Base-by-base conservation (phyloP, 2,113 vertebrate species). In the Butorides virescens region DNA sequence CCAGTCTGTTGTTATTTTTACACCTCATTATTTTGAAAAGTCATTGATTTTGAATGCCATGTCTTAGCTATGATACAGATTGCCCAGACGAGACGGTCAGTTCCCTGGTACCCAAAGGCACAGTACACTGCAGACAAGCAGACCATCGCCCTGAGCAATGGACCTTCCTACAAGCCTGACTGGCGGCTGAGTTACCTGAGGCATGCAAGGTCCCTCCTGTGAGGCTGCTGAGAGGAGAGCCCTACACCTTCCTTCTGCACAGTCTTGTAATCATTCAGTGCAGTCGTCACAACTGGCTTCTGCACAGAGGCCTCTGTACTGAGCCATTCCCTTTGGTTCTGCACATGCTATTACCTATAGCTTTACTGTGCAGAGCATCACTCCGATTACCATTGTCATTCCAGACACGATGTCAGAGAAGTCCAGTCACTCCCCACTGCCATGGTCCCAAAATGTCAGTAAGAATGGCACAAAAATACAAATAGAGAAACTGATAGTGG, bases 401-500 rank as follows among this genome's bases (percentile, higher is more conserved):
- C 29, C 65, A 78, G 85, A 59, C 9, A 44, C 1, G 9, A 62
- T 30, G 23, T 39, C 62, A 63, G 56, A 80, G 44, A 80, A 75
- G 50, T 32, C 55, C n/a, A 65, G 62, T 65, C 47, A 53, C 22
- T 53, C n/a, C 8, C 10, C 62, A 58, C 37, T 58, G 25, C 22
- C 26, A 44, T 6, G 4, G 34, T 80, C n/a, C 62, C 68, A 71
- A 71, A 59, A 76, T 7, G 23, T 52, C 71, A 75, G 44, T 25
- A 50, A 71, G 32, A 42, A 14, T 47, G 39, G 32, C 61, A 72
- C 39, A 79, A 15, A 93, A 90, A 47, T 58, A 68, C 27, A 85
- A 68, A 59, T 2, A 39, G 15, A 32, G 36, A 50, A 91, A 66
- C 16, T 0, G 0, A 34, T 4, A 75, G 22, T 32, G 53, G 27